phyloP scores from a whole-genome alignment of 2,888 invertebrate species.

The Creontiades dilutus region DNA sequence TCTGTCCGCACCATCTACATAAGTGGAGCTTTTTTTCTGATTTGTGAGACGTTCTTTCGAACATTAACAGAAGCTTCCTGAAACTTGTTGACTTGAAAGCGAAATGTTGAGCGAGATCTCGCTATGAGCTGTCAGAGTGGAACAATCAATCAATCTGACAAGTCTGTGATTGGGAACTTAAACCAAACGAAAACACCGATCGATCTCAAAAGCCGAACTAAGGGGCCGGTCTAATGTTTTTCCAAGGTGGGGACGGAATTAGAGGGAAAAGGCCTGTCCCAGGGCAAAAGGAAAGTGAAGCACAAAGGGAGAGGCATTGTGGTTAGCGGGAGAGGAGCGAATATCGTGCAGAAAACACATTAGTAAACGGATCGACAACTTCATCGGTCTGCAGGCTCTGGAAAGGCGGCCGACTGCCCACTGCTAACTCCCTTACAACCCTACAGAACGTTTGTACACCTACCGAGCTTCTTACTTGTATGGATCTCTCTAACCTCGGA shows the following conservation, averaged over 20 bases:
- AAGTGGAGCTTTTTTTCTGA: no score
- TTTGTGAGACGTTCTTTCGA: no score
- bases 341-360: constrained; percentile 41
- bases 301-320: neutral
- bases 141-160: constrained; percentile 30
- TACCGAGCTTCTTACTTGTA: no score
- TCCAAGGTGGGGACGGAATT: constrained; percentile 5
- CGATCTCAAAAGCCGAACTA: constrained; percentile 15
- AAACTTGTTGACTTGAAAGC: no score
- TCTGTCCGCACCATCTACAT: no score
- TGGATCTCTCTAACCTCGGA: no score
- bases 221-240: neutral
- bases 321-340: neutral
- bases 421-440: neutral
- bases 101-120: no score
- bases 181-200: constrained; percentile 2
- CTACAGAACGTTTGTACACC: neutral
- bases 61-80: no score
- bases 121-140: neutral
- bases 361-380: constrained; percentile 52
- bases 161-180: constrained; percentile 15
- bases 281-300: neutral
- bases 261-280: constrained; percentile 3
- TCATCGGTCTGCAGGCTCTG: constrained; percentile 25
- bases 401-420: constrained; percentile 23